A percentile compares a stretch with the other conserved stretches of the same genome.
phyloP scores from a whole-genome alignment of 2,113 vertebrate genomes.

The Oncorhynchus nerka region DNA sequence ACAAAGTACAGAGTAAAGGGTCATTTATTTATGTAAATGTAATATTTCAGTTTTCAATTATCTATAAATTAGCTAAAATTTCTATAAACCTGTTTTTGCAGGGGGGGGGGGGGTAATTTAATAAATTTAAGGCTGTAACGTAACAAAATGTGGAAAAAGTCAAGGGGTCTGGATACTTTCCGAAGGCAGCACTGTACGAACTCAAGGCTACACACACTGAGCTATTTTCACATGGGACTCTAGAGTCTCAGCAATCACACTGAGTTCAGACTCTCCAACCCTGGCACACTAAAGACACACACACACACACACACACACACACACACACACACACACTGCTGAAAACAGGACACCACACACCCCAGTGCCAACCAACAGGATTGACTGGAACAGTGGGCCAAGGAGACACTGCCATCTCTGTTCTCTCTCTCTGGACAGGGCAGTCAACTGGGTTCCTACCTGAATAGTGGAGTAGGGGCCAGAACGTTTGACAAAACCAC shows the following conservation, averaged over 20 bases:
- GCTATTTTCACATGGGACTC: constrained; percentile 2
- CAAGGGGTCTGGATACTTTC: too few relatives aligned
- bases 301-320: constrained; percentile 7
- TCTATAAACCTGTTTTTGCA: too few relatives aligned
- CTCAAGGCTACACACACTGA: neutral
- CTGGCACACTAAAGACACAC: constrained; percentile 19
- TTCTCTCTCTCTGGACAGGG: constrained; percentile 8
- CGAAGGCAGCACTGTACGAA: neutral
- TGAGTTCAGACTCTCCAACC: constrained; percentile 32
- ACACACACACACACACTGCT: constrained; percentile 16
- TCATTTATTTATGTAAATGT: too few relatives aligned
- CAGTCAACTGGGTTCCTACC: neutral
- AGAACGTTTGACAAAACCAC: too few relatives aligned
- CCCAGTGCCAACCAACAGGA: constrained; percentile 1
- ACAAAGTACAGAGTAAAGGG: too few relatives aligned
- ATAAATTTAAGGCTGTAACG: too few relatives aligned
- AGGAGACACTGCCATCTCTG: constrained; percentile 21
- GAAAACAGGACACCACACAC: constrained; percentile 26
- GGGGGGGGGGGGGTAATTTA: too few relatives aligned
- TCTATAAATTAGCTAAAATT: too few relatives aligned
- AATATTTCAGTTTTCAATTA: too few relatives aligned
- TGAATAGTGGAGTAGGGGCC: neutral
- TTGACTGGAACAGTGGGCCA: constrained; percentile 8
- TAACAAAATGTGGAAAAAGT: too few relatives aligned
- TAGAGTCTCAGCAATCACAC: constrained; percentile 23